Percentiles rank a stretch among this genome's conserved stretches.
phyloP scores from a whole-genome alignment of 2,888 invertebrate species.

The Serrognathus titanus region DNA sequence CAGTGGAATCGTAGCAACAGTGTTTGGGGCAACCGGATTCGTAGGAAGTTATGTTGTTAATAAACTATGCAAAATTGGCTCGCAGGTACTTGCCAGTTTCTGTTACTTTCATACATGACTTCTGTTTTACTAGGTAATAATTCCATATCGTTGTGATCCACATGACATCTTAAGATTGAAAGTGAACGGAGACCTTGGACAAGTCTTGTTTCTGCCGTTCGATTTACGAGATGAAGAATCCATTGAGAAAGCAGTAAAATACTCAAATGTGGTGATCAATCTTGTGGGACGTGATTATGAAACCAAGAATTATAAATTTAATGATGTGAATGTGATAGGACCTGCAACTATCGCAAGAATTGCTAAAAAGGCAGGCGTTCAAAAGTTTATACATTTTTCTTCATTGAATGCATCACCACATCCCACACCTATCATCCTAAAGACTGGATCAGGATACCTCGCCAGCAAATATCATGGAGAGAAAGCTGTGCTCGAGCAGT shows the following conservation, averaged over 20 bases:
- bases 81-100: conserved; percentile 57
- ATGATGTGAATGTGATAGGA: conserved; percentile 85
- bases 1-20: conserved; percentile 96
- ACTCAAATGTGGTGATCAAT: conserved; percentile 97
- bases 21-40: conserved; percentile 91
- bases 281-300: conserved; percentile 89
- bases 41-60: conserved; percentile 86
- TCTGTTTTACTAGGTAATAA: conserved; percentile 66
- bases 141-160: conserved; percentile 88
- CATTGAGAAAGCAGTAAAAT: conserved; percentile 78
- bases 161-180: conserved; percentile 77
- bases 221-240: conserved; percentile 82
- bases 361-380: conserved; percentile 74
- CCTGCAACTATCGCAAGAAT: conserved; percentile 78
- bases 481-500: conserved; percentile 85
- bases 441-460: conserved; percentile 74
- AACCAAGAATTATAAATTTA: conserved; percentile 83
- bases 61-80: conserved; percentile 81
- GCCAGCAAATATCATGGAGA: conserved; percentile 83
- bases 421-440: conserved; percentile 65
- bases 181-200: conserved; percentile 90
- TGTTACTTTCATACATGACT: neutral
- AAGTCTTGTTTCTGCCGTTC: conserved; percentile 86
- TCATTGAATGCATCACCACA: conserved; percentile 74
- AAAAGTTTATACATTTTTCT: conserved; percentile 89